These are phyloP conservation scores for Betta splendens DNA, from an alignment of 2,797 vertebrate species.

Conservation along the genomic window DNA sequence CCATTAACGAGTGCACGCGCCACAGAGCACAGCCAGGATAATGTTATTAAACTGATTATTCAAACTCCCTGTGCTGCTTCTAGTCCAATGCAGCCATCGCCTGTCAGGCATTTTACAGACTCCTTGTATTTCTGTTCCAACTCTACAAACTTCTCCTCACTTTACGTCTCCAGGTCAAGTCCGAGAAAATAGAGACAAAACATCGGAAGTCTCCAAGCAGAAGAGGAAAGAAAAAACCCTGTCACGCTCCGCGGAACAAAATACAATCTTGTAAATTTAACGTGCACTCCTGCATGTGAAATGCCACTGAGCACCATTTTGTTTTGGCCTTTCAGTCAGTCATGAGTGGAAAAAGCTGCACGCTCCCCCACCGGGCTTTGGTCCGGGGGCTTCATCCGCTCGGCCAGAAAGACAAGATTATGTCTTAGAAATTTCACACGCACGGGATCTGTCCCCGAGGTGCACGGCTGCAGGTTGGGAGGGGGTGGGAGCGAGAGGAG, in stretches of 20 bases:
- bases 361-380: slow-evolving; percentile 36
- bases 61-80: slow-evolving; percentile 53
- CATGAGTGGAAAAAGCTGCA: slow-evolving; percentile 61
- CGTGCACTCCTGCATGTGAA: slow-evolving; percentile 56
- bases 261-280: slow-evolving; percentile 41
- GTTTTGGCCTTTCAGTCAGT: slow-evolving; percentile 68
- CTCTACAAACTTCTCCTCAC: slow-evolving; percentile 49
- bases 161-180: slow-evolving; percentile 24
- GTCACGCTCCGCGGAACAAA: slow-evolving; percentile 21
- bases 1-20: slow-evolving; percentile 75
- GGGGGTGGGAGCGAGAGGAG: slow-evolving; percentile 27
- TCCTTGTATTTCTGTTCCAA: slow-evolving; percentile 44
- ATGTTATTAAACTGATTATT: slow-evolving; percentile 84
- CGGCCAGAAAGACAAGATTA: slow-evolving; percentile 51
- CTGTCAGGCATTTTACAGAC: slow-evolving; percentile 59
- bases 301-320: slow-evolving; percentile 60
- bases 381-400: slow-evolving; percentile 34
- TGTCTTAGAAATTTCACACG: slow-evolving; percentile 51
- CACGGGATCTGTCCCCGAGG: slow-evolving; percentile 44
- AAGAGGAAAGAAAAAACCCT: slow-evolving; percentile 31
- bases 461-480: slow-evolving; percentile 19
- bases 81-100: slow-evolving; percentile 45
- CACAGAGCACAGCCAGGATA: slow-evolving; percentile 74
- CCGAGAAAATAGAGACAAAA: slow-evolving; percentile 22
- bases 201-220: slow-evolving; percentile 4